Percentiles rank a stretch among this genome's conserved stretches.
Conservation (phyloP, 30 jellyfish, hydroid and myxozoan genomes). For the Nemopilema nomurai region DNA sequence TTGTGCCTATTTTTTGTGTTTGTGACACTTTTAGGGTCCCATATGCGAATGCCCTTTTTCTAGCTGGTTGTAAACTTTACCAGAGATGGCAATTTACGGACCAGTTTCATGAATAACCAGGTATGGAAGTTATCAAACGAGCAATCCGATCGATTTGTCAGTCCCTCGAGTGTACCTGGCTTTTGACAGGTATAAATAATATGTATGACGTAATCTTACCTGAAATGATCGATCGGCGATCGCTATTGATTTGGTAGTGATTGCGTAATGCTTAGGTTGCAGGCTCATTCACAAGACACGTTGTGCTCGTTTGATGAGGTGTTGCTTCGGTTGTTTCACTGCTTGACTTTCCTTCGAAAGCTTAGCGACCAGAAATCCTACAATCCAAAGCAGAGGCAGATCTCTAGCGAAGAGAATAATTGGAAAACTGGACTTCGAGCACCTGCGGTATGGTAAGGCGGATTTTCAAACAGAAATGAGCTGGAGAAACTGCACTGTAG, state of each 20-base stretch:
- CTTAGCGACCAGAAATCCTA: background rate
- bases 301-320: slow-evolving; percentile 2
- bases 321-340: slow-evolving; percentile 1
- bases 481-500: slow-evolving; percentile 32
- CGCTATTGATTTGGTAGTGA: background rate
- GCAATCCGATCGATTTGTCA: too few species aligned
- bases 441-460: slow-evolving; percentile 55
- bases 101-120: too few species aligned
- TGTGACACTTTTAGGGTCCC: too few species aligned
- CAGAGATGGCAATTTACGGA: too few species aligned
- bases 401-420: slow-evolving; percentile 10
- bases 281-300: slow-evolving; percentile 36
- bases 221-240: background rate
- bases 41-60: too few species aligned
- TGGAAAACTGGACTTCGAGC: slow-evolving; percentile 35
- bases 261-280: slow-evolving; percentile 4
- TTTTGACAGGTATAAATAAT: too few species aligned
- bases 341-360: background rate
- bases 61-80: too few species aligned
- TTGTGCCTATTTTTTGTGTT: too few species aligned
- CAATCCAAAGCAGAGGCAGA: slow-evolving; percentile 10
- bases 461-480: slow-evolving; percentile 48
- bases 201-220: background rate
- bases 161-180: too few species aligned
- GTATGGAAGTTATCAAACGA: too few species aligned